phyloP scores from a whole-genome alignment of 2,888 invertebrate species.

The Proisotoma minuta region DNA sequence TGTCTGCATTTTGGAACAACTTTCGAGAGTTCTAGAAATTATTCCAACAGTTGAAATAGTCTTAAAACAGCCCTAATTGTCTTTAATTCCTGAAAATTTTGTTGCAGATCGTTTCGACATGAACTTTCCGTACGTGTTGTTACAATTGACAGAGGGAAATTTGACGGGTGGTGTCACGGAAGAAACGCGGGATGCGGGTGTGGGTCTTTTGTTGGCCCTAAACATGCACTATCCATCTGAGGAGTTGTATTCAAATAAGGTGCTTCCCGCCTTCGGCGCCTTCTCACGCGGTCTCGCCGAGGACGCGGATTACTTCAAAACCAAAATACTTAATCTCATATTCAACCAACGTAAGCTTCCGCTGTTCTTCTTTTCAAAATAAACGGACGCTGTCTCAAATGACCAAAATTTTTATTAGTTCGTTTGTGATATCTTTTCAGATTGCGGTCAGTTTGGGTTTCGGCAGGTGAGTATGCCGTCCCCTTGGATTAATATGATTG shows the following conservation, averaged over 20 bases:
- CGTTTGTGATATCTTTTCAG: no score
- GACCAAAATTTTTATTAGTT: no score
- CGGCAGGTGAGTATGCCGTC: background rate
- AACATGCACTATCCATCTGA: background rate
- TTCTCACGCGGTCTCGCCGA: background rate
- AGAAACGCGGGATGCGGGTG: background rate
- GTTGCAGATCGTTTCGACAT: conserved; percentile 3
- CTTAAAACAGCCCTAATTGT: no score
- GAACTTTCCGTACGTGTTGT: background rate
- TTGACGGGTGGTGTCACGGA: background rate
- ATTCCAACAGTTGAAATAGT: no score
- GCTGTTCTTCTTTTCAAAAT: no score
- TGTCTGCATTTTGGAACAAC: no score
- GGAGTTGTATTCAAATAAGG: background rate
- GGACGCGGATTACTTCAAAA: conserved; percentile 2
- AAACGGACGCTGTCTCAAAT: no score
- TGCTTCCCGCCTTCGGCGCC: background rate
- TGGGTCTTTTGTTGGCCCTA: background rate
- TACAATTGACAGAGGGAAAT: conserved; percentile 4
- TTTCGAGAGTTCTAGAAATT: no score
- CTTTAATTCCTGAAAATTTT: no score
- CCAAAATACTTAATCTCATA: no score
- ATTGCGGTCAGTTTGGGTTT: background rate
- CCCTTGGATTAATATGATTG: background rate
- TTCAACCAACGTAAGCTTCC: no score